Conservation (phyloP, 2,797 vertebrate species). For the Nannoperca obscura region DNA sequence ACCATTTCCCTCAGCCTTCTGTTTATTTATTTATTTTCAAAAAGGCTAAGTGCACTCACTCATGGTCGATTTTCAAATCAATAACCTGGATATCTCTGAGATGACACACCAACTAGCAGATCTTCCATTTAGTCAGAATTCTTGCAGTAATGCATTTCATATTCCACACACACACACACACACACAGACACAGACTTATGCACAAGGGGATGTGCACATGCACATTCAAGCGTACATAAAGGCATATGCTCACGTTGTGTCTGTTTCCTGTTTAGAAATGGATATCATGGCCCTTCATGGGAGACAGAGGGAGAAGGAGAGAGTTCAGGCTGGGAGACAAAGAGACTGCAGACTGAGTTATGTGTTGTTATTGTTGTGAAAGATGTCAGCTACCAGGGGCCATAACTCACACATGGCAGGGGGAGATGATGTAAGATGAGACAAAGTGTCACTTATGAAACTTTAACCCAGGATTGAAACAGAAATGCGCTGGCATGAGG, state of each 20-base stretch:
- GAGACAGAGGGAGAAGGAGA: conserved; percentile 6
- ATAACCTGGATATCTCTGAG: conserved; percentile 63
- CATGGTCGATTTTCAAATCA: conserved; percentile 61
- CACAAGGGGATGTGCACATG: not conserved
- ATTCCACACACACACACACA: conserved; percentile 28
- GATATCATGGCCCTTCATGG: conserved; percentile 40
- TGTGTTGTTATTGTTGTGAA: conserved; percentile 66
- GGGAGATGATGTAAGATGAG: conserved; percentile 29
- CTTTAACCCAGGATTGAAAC: conserved; percentile 35
- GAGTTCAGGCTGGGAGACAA: not conserved
- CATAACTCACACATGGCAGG: conserved; percentile 44
- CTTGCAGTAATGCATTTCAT: conserved; percentile 31
- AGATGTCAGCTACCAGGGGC: conserved; percentile 52
- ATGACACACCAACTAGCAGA: conserved; percentile 47
- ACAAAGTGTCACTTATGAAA: conserved; percentile 40
- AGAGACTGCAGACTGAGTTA: conserved; percentile 46
- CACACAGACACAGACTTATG: not conserved
- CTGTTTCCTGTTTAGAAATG: conserved; percentile 63
- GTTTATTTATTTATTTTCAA: not conserved
- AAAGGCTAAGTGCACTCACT: conserved; percentile 61
- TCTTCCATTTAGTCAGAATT: conserved; percentile 33
- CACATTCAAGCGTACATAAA: conserved; percentile 30
- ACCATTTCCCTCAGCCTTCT: conserved; percentile 9
- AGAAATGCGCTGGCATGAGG: conserved; percentile 13
- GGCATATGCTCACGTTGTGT: conserved; percentile 33